Evolutionary conservation across 2,797 vertebrate species (phyloP), one percentile per base, ranked within the genome.

Genomic region (Caiman crocodilus): DNA sequence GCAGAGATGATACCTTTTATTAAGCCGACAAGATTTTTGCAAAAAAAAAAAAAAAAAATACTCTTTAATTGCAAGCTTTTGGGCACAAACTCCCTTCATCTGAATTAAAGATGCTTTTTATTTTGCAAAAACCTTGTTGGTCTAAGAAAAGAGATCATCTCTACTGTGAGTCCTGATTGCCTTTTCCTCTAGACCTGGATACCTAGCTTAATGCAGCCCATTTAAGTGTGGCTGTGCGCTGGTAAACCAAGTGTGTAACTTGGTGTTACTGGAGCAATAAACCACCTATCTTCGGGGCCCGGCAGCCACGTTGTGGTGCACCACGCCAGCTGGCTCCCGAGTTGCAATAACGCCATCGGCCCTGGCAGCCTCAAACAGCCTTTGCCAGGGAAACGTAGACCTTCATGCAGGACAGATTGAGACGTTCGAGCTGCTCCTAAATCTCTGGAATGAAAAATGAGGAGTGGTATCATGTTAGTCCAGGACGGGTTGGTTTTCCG

Each of bases 301-400:
- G 91, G 86, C 90, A 87, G 83, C 89, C 77, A 1, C 85, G 23
- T 13, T 7, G 14, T 3, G 26, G 84, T 87, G 69, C 73, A 28
- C 61, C 75, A 20, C 65, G 78, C 79, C 42, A 85, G 55, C 56
- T 26, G 84, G 85, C 93, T 85, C 93, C 82, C 50, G 0, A 74
- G 80, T 64, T 85, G 20, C 79, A 79, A 76, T 55, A 35, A 84
- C 69, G 76, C 83, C 77, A 92, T 79, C 84, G 23, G 86, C 79
- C 10, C 0, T 84, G 90, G 87, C 64, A 15, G 65, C 82, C 79
- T 87, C 94, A 91, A 95, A 96, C 90, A 60, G 91, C 84, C 89
- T 92, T 92, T 92, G 95, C 90, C 93, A 93, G 78, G 84, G 85
- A 87, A 88, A 96, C 94, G 78, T 0, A 4, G 79, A 35, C 8